Conservation (phyloP, 2,888 invertebrate species). For the Rhingia rostrata region DNA sequence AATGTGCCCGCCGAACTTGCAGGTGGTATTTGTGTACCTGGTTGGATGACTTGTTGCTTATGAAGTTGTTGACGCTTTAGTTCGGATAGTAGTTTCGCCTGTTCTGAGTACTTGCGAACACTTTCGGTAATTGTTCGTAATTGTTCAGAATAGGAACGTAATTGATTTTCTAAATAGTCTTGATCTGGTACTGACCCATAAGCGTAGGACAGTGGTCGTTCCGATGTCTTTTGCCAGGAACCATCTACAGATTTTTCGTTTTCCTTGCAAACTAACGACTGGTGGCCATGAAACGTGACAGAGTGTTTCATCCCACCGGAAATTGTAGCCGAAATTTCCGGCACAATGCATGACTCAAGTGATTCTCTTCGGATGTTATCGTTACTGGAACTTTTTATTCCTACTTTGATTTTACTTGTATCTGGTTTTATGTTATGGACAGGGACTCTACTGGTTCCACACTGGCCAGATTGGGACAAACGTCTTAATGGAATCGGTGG, state of each 20-base stretch:
- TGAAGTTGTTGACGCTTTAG: constrained; percentile 81
- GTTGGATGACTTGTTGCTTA: constrained; percentile 77
- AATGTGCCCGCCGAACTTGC: constrained; percentile 77
- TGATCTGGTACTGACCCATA: constrained; percentile 82
- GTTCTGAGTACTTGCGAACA: constrained; percentile 83
- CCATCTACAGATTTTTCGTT: constrained; percentile 45
- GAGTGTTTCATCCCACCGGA: constrained; percentile 80
- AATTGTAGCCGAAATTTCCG: constrained; percentile 11
- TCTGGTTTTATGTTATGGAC: constrained; percentile 16
- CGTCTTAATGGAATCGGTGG: constrained; percentile 82
- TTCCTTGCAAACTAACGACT: constrained; percentile 71
- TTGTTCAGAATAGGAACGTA: constrained; percentile 82
- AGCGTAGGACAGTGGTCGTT: constrained; percentile 81
- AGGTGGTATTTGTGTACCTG: constrained; percentile 73
- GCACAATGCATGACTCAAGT: constrained; percentile 2
- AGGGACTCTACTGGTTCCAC: constrained; percentile 15
- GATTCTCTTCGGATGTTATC: constrained; percentile 78
- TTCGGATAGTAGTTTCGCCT: constrained; percentile 82
- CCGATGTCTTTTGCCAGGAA: constrained; percentile 75
- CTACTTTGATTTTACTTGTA: constrained; percentile 54
- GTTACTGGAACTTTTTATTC: constrained; percentile 79
- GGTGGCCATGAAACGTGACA: constrained; percentile 81
- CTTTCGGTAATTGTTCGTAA: constrained; percentile 82
- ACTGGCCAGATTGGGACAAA: constrained; percentile 69
- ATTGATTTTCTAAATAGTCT: constrained; percentile 82